A percentile compares a stretch with the other conserved stretches of the same genome.
Evolutionary conservation across 2,888 invertebrate genomes (phyloP).

Genomic region (Trichopria drosophilae): DNA sequence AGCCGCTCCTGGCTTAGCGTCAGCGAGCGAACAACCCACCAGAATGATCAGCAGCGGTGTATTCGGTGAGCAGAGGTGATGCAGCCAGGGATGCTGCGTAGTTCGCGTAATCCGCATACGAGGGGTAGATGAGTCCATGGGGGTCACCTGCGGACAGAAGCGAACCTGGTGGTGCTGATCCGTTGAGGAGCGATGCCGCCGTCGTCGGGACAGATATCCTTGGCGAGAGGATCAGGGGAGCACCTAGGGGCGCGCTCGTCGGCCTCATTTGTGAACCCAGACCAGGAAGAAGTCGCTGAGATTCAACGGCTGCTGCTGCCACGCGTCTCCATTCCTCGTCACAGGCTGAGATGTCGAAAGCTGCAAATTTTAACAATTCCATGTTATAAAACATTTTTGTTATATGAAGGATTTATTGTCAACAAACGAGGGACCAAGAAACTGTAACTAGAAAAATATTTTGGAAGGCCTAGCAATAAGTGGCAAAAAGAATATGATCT

Average conservation of each 20-base stretch:
- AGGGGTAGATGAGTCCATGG: slow-evolving; percentile 85
- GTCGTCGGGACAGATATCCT: slow-evolving; percentile 83
- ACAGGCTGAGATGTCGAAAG: slow-evolving; percentile 66
- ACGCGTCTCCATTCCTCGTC: slow-evolving; percentile 86
- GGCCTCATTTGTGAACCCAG: slow-evolving; percentile 67
- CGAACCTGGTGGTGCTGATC: slow-evolving; percentile 67
- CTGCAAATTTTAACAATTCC: too few species aligned
- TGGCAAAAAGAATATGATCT: too few species aligned
- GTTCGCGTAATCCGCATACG: slow-evolving; percentile 87
- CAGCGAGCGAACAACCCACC: slow-evolving; percentile 92
- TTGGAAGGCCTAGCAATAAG: too few species aligned
- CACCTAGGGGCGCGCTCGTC: slow-evolving; percentile 79
- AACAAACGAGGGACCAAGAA: too few species aligned
- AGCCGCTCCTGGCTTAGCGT: slow-evolving; percentile 62
- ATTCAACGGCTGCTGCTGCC: slow-evolving; percentile 78
- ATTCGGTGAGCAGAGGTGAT: slow-evolving; percentile 81
- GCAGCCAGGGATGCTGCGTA: slow-evolving; percentile 82
- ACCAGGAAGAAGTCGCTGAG: slow-evolving; percentile 75
- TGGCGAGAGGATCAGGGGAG: slow-evolving; percentile 89
- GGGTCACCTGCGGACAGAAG: slow-evolving; percentile 71
- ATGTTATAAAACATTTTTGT: too few species aligned
- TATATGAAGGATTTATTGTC: too few species aligned
- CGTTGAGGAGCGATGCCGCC: slow-evolving; percentile 67
- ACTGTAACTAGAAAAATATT: too few species aligned
- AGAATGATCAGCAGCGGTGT: slow-evolving; percentile 87